Evolutionary conservation across 2,888 invertebrate species (phyloP), one percentile per base, ranked within the genome.

Genomic region (Dasypolia templi): DNA sequence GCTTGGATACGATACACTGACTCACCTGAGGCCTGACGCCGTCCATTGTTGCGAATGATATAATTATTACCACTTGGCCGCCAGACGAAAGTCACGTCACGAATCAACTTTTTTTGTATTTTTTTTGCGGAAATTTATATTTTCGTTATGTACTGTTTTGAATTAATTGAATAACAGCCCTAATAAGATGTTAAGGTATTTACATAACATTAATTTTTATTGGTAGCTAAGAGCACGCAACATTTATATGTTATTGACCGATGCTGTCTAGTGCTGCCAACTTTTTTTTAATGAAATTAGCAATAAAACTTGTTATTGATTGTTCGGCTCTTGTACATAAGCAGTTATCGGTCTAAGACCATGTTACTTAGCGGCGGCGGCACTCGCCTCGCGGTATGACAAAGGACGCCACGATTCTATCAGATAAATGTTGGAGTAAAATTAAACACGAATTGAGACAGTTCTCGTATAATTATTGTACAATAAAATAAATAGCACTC

Each of bases 401-500:
- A 26, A 7, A 26, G 14, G 14, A 22, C 22, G 22, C 22, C 3
- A 29, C 14, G 22, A 19, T 64, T 32, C 5, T 6, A 51, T 32
- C n/a, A 5, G 17, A 62, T 39, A 39, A 61, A 17, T 59, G 46
- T 51, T 35, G 49, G 11, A 32, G 26, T 63, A 9, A 61, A 86
- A 76, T 80, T 22, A 85, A 80, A 87, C 49, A 58, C 66, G 17
- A 26, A 3, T 35, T n/a, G 14, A 80, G 72, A 82, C 73, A 72
- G 56, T 75, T 86, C 67, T 86, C 79, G 83, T 91, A 90, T 88
- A 88, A 84, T 89, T 88, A 87, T 80, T 82, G 83, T 91, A 89
- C 86, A 89, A 89, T 92, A 92, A 91, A 92, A 93, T 93, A 93
- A 92, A 92, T 92, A 92, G 86, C 91, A 90, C 89, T 91, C 87